phyloP scores from a whole-genome alignment of 92 coral and sea anemone genomes.

The Epizoanthus stellaris region DNA sequence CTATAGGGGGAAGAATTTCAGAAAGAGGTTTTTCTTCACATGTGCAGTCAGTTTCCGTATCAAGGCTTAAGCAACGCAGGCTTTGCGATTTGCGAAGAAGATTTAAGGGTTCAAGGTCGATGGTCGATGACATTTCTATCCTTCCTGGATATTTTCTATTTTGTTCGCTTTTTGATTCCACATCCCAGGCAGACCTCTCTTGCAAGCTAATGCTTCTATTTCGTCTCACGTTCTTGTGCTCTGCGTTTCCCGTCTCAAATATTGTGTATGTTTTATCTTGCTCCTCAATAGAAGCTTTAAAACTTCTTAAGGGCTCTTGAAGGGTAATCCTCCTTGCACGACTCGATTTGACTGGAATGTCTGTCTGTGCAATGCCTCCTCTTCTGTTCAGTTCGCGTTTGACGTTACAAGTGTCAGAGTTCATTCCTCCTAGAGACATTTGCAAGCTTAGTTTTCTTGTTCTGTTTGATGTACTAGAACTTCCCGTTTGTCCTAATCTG shows the following conservation, averaged over 20 bases:
- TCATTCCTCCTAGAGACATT: not conserved
- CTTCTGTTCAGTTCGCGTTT: no score
- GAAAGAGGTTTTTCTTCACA: not conserved
- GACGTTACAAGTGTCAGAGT: no score
- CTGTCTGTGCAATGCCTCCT: no score
- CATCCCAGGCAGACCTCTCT: not conserved
- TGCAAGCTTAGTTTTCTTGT: not conserved
- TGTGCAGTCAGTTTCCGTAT: not conserved
- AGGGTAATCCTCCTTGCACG: not conserved
- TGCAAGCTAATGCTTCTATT: not conserved
- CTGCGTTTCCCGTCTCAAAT: not conserved
- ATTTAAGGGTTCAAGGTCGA: not conserved
- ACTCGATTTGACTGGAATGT: not conserved
- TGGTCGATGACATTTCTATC: not conserved
- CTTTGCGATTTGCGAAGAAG: conserved; percentile 4
- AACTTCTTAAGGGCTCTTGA: not conserved
- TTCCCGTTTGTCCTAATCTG: not conserved
- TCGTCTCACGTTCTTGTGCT: not conserved
- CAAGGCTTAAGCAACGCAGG: not conserved
- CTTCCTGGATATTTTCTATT: not conserved
- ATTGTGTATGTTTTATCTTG: no score
- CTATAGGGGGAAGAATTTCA: not conserved
- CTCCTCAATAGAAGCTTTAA: not conserved
- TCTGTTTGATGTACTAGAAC: not conserved
- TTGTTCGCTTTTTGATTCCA: not conserved